These are phyloP conservation scores for Onychomys leucogaster DNA, from an alignment of 2,797 vertebrate species.

Conservation along the genomic window DNA sequence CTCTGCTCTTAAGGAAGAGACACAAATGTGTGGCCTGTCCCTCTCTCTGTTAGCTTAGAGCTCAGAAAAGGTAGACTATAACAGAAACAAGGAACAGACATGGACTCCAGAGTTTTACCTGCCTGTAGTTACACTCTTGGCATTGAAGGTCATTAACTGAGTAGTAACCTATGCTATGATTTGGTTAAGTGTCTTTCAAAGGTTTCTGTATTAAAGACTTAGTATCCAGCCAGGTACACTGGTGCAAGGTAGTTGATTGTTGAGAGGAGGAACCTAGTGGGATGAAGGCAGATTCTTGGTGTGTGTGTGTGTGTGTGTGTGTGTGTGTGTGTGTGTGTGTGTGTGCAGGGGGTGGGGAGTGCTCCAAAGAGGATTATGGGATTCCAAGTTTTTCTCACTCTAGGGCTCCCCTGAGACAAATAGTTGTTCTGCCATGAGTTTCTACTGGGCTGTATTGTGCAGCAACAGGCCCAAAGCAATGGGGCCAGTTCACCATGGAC, in stretches of 20 bases:
- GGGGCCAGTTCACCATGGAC: no score
- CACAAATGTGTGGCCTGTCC: not conserved
- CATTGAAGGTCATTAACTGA: not conserved
- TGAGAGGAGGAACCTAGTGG: not conserved
- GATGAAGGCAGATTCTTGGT: not conserved
- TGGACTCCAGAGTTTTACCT: not conserved
- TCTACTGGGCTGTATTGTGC: not conserved
- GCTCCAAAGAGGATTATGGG: not conserved
- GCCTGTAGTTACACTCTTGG: not conserved
- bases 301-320: not conserved
- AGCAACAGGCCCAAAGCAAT: not conserved
- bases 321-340: no score
- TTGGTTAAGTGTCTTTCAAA: not conserved
- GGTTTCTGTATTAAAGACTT: not conserved
- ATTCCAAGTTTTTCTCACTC: not conserved
- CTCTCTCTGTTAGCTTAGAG: not conserved
- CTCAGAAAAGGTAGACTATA: slow-evolving; percentile 3
- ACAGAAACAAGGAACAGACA: not conserved
- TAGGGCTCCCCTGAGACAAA: not conserved
- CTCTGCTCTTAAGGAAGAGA: not conserved
- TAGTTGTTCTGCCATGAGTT: not conserved
- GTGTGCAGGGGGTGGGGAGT: no score
- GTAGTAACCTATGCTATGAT: not conserved
- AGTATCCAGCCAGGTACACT: not conserved
- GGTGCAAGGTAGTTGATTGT: not conserved